These are phyloP conservation scores for Alauda arvensis DNA, from an alignment of 2,797 vertebrate species.

Conservation along the genomic window DNA sequence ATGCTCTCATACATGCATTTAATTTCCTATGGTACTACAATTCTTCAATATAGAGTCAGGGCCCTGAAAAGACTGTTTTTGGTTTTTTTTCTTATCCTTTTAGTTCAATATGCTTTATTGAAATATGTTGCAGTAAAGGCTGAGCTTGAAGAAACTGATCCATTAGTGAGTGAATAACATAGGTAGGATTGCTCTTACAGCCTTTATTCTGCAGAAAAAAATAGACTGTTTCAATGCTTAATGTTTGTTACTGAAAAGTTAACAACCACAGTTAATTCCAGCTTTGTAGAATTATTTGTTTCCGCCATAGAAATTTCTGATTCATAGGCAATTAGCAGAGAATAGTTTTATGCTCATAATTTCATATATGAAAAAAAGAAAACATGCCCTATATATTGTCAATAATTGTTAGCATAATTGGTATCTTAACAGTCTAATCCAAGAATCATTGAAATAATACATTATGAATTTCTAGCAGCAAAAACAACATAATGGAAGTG, in stretches of 20 bases:
- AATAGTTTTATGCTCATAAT: neutral
- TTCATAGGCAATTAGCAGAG: neutral
- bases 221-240: neutral
- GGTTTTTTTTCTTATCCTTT: neutral
- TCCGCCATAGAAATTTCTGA: neutral
- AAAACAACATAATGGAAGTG: neutral
- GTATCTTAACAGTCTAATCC: neutral
- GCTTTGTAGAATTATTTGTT: neutral
- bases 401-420: neutral
- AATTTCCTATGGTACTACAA: neutral
- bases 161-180: neutral
- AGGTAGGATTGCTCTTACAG: neutral
- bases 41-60: rapidly evolving
- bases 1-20: neutral
- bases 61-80: neutral
- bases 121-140: neutral
- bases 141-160: neutral
- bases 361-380: neutral
- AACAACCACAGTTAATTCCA: neutral
- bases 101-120: neutral
- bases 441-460: neutral
- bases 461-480: neutral
- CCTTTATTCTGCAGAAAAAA: neutral
- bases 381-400: neutral
- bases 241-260: neutral